These are phyloP conservation scores for Morus bassanus DNA, from an alignment of 2,797 vertebrate genomes.

Conservation along the genomic window DNA sequence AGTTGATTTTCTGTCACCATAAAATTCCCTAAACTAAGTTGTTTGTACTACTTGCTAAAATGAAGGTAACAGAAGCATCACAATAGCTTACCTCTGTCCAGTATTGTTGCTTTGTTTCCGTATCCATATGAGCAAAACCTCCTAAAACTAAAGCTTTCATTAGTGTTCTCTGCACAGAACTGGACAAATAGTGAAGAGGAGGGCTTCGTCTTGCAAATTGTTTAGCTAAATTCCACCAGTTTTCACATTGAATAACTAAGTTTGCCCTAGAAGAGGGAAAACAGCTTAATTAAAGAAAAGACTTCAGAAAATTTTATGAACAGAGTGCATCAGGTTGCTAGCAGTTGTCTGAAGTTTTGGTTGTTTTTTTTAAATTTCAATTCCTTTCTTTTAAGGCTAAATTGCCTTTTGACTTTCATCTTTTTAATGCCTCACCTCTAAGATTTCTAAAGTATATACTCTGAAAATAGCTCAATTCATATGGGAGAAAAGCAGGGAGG, in stretches of 20 bases:
- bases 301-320: neutral
- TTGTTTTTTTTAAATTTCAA: neutral
- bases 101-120: slow-evolving; percentile 96
- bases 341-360: neutral
- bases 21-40: neutral
- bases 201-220: slow-evolving; percentile 94
- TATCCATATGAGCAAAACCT: slow-evolving; percentile 97
- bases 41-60: neutral
- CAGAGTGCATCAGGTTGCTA: neutral
- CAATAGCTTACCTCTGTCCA: slow-evolving; percentile 90
- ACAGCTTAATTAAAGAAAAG: neutral
- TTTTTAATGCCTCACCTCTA: neutral
- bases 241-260: slow-evolving; percentile 97
- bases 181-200: slow-evolving; percentile 93
- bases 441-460: neutral
- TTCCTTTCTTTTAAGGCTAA: neutral
- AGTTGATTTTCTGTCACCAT: neutral
- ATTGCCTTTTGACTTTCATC: neutral
- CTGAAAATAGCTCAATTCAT: neutral
- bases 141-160: slow-evolving; percentile 98
- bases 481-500: slow-evolving; percentile 12
- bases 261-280: slow-evolving; percentile 83
- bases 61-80: neutral
- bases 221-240: slow-evolving; percentile 98
- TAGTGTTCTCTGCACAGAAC: slow-evolving; percentile 92